A percentile compares a stretch with the other conserved stretches of the same genome.
Evolutionary conservation across 2,797 vertebrate species (phyloP).

Genomic region (Tapirus indicus): DNA sequence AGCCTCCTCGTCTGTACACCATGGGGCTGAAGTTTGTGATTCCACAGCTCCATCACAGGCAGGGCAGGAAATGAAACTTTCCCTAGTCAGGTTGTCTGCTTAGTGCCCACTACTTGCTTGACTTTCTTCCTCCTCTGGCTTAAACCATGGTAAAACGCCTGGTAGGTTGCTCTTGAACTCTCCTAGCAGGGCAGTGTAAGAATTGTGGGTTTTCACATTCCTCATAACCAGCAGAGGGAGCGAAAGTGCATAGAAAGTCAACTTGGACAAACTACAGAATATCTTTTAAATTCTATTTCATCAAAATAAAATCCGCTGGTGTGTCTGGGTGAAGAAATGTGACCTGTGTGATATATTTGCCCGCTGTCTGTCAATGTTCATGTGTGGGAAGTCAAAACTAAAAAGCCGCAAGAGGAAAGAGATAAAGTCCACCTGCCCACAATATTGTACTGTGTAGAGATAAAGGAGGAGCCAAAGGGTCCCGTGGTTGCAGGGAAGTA

Average conservation of each 20-base stretch:
- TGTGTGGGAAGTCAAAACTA: background rate
- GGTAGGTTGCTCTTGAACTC: background rate
- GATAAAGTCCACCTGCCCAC: background rate
- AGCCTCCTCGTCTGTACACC: background rate
- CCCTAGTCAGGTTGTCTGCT: background rate
- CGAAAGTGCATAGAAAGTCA: conserved; percentile 58
- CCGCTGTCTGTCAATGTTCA: background rate
- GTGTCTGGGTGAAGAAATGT: background rate
- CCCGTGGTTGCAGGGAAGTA: background rate
- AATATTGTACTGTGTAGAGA: background rate
- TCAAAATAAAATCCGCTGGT: background rate
- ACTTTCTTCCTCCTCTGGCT: background rate
- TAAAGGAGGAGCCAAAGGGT: background rate
- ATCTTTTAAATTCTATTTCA: conserved; percentile 20
- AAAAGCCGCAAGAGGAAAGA: background rate
- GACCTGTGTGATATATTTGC: background rate
- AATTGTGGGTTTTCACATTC: background rate
- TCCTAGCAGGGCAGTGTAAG: background rate
- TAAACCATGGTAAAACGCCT: background rate
- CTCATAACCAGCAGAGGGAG: conserved; percentile 77
- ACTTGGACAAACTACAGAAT: background rate
- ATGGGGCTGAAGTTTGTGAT: background rate
- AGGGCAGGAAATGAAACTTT: background rate
- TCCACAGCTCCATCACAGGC: background rate
- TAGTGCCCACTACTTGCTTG: background rate